phyloP scores from a whole-genome alignment of 2,888 invertebrate species.

The Tenthredo mesomela region DNA sequence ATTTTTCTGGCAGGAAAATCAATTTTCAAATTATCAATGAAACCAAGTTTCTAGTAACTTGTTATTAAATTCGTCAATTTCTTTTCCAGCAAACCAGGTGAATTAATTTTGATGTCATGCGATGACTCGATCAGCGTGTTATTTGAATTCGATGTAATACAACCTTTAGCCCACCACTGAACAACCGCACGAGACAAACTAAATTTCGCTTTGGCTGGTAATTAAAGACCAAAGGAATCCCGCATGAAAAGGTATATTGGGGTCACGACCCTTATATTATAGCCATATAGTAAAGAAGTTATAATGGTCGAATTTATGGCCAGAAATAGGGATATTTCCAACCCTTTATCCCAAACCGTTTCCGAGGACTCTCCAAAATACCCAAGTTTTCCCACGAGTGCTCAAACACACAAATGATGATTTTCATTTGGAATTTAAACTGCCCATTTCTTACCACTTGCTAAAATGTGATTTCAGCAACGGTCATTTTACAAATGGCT shows the following conservation, averaged over 20 bases:
- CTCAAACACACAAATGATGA: neutral
- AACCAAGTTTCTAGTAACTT: neutral
- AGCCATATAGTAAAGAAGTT: constrained; percentile 33
- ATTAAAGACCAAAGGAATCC: constrained; percentile 18
- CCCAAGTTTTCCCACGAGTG: constrained; percentile 27
- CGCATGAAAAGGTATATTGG: constrained; percentile 37
- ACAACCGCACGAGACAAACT: neutral
- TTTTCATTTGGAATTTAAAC: constrained; percentile 13
- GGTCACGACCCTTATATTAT: constrained; percentile 32
- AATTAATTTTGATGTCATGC: neutral
- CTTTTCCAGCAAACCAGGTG: neutral
- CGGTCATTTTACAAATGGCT: neutral
- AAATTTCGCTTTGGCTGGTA: constrained; percentile 1
- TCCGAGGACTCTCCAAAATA: constrained; percentile 5
- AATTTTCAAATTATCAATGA: neutral
- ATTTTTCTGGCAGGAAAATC: neutral
- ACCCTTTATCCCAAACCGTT: constrained; percentile 34
- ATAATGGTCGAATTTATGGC: constrained; percentile 44
- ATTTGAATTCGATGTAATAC: neutral
- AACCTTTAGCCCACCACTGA: neutral
- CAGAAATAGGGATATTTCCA: constrained; percentile 27
- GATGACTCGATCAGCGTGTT: neutral
- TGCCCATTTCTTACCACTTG: neutral
- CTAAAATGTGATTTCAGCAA: neutral
- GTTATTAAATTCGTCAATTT: neutral